A percentile compares a stretch with the other conserved stretches of the same genome.
phyloP scores from a whole-genome alignment of 2,797 vertebrate species.

The Hemitrygon akajei region DNA sequence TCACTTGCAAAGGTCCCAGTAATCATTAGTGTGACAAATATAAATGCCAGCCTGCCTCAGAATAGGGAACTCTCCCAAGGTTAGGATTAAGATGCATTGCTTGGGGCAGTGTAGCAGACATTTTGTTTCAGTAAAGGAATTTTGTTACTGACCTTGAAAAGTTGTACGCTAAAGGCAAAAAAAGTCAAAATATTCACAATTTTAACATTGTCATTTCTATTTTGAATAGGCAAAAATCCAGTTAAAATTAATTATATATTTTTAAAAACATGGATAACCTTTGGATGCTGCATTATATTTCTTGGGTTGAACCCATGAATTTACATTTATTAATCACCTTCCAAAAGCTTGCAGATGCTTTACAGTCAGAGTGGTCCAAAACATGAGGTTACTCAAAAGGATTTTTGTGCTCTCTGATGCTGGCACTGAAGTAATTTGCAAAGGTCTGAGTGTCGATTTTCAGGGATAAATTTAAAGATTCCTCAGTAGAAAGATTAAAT shows the following conservation, averaged over 20 bases:
- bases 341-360: neutral
- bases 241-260: neutral
- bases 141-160: neutral
- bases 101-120: neutral
- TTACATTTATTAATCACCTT: neutral
- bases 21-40: conserved; percentile 6
- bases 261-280: neutral
- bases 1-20: neutral
- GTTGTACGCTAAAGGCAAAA: neutral
- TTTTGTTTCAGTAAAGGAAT: neutral
- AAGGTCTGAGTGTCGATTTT: neutral
- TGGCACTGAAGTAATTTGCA: neutral
- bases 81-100: neutral
- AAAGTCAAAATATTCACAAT: neutral
- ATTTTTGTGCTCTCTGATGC: neutral
- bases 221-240: neutral
- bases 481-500: neutral
- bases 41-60: neutral
- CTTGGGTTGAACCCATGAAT: neutral
- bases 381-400: neutral
- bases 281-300: neutral
- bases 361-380: neutral
- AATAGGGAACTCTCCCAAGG: neutral
- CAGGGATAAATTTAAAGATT: neutral
- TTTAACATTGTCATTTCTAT: neutral